Evolutionary conservation across 1,140 invertebrate species (phyloP).

Genomic region (Scaptomyza montana): DNA sequence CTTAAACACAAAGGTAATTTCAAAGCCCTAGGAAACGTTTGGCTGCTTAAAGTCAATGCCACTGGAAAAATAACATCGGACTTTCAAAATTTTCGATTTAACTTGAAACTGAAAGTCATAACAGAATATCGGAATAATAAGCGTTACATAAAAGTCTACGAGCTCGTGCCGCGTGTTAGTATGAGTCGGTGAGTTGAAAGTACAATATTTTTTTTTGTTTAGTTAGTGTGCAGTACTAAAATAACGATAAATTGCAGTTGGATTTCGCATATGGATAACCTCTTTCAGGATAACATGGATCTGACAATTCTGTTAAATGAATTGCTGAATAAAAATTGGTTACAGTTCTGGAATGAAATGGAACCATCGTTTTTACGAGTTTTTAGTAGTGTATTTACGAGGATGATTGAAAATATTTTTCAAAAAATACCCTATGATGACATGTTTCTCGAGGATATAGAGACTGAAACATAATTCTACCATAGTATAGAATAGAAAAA

Average conservation of each 20-base stretch:
- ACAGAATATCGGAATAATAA: constrained; percentile 49
- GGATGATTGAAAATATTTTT: constrained; percentile 49
- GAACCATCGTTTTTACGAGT: constrained; percentile 46
- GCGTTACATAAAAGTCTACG: constrained; percentile 42
- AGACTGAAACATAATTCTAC: constrained; percentile 37
- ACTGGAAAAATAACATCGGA: constrained; percentile 31
- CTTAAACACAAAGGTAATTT: constrained; percentile 43
- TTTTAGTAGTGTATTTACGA: constrained; percentile 47
- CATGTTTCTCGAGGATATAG: constrained; percentile 49
- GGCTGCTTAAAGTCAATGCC: constrained; percentile 21
- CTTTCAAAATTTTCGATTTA: constrained; percentile 46
- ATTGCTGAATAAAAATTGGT: constrained; percentile 56
- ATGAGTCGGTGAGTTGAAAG: constrained; percentile 34
- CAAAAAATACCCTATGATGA: constrained; percentile 59
- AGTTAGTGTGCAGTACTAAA: neutral
- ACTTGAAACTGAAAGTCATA: constrained; percentile 41
- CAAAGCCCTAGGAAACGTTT: constrained; percentile 12
- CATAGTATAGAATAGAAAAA: neutral
- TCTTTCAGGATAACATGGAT: constrained; percentile 54
- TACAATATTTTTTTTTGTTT: neutral
- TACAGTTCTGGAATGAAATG: constrained; percentile 67
- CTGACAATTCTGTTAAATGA: constrained; percentile 53
- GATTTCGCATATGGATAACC: constrained; percentile 57
- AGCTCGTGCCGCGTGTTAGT: constrained; percentile 24
- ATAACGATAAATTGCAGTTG: constrained; percentile 15